Evolutionary conservation across 2,797 vertebrate species (phyloP).

Genomic region (Micrastur ruficollis): DNA sequence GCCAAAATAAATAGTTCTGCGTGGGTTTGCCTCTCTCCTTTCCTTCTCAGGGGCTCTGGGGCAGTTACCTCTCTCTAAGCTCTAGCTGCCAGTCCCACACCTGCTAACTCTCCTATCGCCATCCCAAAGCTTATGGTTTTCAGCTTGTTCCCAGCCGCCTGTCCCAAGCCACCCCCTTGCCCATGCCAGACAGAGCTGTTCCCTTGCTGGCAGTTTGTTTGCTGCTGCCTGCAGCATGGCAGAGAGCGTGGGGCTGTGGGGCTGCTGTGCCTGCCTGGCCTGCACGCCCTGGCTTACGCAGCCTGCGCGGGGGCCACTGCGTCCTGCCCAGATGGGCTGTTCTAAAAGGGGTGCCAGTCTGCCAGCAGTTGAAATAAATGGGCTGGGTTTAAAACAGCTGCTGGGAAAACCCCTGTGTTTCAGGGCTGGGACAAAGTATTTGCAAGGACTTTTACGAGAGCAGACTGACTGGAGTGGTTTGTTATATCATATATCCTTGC

Average conservation of each 20-base stretch:
- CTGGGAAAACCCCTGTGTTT: background rate
- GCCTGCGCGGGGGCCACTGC: background rate
- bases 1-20: background rate
- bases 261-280: background rate
- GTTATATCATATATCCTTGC: background rate
- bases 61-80: accelerated
- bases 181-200: accelerated
- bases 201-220: background rate
- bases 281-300: accelerated
- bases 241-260: accelerated
- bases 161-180: accelerated
- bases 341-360: background rate
- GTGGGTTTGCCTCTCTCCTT: background rate
- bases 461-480: background rate
- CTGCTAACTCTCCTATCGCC: background rate
- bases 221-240: accelerated
- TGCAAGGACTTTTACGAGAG: background rate
- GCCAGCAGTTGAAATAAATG: background rate
- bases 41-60: background rate
- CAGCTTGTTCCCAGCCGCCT: background rate
- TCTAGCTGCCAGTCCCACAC: background rate
- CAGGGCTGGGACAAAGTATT: background rate
- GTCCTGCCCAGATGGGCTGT: background rate
- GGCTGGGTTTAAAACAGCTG: background rate
- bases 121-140: background rate